Conservation (phyloP, 2,113 vertebrate species). For the Symphodus melops region DNA sequence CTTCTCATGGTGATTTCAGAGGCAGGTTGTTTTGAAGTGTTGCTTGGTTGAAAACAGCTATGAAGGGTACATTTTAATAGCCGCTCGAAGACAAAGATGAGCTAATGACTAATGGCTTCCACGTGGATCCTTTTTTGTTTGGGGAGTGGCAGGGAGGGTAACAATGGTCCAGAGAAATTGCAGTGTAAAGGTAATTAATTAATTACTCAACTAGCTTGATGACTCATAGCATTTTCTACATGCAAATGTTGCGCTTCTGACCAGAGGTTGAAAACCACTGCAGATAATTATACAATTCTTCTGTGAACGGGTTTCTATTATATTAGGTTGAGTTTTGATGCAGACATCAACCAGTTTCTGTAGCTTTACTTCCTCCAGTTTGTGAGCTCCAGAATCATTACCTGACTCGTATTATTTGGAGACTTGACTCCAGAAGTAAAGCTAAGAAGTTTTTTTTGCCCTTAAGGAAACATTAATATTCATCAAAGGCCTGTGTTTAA, state of each 20-base stretch:
- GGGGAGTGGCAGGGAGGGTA: background rate
- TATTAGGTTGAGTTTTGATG: background rate
- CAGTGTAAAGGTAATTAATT: background rate
- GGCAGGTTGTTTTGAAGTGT: too few relatives aligned
- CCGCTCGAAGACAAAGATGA: background rate
- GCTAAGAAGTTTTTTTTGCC: constrained; percentile 41
- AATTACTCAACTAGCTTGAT: background rate
- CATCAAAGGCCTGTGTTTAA: constrained; percentile 64
- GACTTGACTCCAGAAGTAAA: constrained; percentile 36
- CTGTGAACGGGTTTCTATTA: background rate
- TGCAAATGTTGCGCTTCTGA: background rate
- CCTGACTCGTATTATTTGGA: constrained; percentile 49
- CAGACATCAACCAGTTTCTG: background rate
- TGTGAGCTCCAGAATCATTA: constrained; percentile 6
- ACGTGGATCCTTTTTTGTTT: background rate
- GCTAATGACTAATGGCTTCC: background rate
- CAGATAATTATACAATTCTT: background rate
- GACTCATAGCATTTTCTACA: background rate
- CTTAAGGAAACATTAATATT: constrained; percentile 72
- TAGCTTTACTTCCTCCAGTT: constrained; percentile 2
- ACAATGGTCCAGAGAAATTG: background rate
- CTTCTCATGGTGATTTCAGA: too few relatives aligned
- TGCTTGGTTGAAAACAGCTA: too few relatives aligned
- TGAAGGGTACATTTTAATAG: too few relatives aligned
- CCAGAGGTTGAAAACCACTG: background rate